A percentile compares a stretch with the other conserved stretches of the same genome.
Evolutionary conservation across 2,797 vertebrate genomes (phyloP).

Genomic region (Manis pentadactyla): DNA sequence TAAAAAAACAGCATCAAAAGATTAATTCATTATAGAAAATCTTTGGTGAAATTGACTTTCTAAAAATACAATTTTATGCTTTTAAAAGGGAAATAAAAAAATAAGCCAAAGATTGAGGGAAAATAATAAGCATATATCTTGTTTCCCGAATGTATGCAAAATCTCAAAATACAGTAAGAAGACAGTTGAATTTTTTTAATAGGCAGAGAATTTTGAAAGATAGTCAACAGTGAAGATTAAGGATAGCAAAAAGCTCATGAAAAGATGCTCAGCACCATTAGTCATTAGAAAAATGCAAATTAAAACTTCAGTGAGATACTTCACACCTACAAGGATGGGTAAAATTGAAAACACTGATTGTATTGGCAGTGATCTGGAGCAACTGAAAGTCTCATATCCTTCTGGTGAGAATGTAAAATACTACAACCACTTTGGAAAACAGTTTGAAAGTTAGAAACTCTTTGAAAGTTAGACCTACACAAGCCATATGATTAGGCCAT

Average conservation of each 20-base stretch:
- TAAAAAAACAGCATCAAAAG: not conserved
- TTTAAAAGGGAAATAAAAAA: not conserved
- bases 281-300: not conserved
- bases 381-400: not conserved
- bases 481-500: not conserved
- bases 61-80: not conserved
- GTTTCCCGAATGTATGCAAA: not conserved
- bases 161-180: not conserved
- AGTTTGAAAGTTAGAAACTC: not conserved
- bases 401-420: not conserved
- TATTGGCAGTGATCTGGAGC: not conserved
- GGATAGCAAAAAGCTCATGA: not conserved
- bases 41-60: not conserved
- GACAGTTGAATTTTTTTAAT: not conserved
- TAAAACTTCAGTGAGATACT: not conserved
- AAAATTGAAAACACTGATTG: not conserved
- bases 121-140: slow-evolving; percentile 5
- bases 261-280: not conserved
- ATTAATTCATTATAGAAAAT: not conserved
- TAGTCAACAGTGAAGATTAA: not conserved
- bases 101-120: not conserved
- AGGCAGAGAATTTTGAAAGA: slow-evolving; percentile 18
- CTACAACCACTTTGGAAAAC: not conserved
- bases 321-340: not conserved
- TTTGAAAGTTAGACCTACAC: not conserved